Base-by-base conservation (phyloP, 2,797 vertebrate species). In the Coracias cyanogaster region DNA sequence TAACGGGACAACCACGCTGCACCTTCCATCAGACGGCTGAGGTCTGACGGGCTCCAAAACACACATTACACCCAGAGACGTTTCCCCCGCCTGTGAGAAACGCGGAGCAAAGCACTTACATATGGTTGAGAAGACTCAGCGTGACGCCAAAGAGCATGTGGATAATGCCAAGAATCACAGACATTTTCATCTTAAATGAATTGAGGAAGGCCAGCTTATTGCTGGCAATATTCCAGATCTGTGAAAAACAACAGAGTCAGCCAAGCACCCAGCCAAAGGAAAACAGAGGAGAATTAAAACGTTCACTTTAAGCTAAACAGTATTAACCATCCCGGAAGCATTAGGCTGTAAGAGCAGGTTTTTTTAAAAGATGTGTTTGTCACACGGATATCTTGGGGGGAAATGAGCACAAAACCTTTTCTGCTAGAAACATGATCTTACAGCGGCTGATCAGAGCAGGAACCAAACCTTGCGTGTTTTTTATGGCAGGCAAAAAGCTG, bases 101-200 rank as follows among this genome's bases (percentile, higher is more conserved):
- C 49, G 10, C 41, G 14, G 49, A 82, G 43, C 29, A 70, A 62
- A 82, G 61, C 15, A 70, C 98, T 98, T 72, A 98, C 98, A 96
- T 97, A 15, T 98, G 98, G 93, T 98, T 98, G 88, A 98, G 97
- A 19, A 98, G 97, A 80, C 98, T 98, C 94, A 98, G 41, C 0
- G 97, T 94, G 51, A 99, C 98, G 57, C 99, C 99, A 91, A 99
- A 99, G 51, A 99, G 78, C 99, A 99, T 99, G 94, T 99, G 99
- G 96, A 99, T 97, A 88, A 99, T 98, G 45, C 99, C 99, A 71
- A 99, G 98, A 93, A 99, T 98, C 52, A 99, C 97, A 3, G 99
- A 99, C 99, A 99, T 99, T 97, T 99, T 99, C 99, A 99, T 99
- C 97, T 99, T 99, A 87, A 99, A 99, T 12, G 99, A 99, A 97